phyloP scores from a whole-genome alignment of 1,140 invertebrate genomes.

The Ganaspis sp. region DNA sequence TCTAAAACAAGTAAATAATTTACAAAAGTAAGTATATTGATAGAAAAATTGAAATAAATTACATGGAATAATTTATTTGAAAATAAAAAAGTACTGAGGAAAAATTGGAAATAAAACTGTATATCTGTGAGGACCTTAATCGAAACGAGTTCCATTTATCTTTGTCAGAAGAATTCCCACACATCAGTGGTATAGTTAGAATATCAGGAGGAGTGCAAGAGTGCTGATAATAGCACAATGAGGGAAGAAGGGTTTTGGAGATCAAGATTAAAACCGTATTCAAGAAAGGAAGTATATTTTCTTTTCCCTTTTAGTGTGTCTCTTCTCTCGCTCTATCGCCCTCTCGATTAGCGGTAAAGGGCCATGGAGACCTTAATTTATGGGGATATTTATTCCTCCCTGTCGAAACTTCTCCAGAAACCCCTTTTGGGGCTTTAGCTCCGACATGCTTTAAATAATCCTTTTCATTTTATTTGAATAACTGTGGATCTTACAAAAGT shows the following conservation, averaged over 20 bases:
- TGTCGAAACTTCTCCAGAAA: constrained; percentile 6
- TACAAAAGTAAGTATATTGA: no score
- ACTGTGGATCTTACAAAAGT: background rate
- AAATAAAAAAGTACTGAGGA: no score
- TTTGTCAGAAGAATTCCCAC: background rate
- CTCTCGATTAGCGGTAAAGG: constrained; percentile 23
- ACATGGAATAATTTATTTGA: no score
- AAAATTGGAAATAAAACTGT: no score
- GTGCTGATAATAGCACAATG: constrained; percentile 29
- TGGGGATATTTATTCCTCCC: constrained; percentile 18
- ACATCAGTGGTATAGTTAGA: background rate
- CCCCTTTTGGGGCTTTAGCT: background rate
- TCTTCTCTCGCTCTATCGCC: constrained; percentile 26
- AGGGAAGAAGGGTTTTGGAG: constrained; percentile 7
- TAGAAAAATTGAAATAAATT: no score
- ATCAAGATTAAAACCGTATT: constrained; percentile 27
- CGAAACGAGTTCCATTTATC: background rate
- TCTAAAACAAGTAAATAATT: no score
- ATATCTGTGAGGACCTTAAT: background rate
- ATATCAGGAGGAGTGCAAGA: constrained; percentile 5
- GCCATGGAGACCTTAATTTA: constrained; percentile 5
- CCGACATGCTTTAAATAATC: background rate
- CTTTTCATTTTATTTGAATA: background rate
- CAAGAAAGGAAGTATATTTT: constrained; percentile 19
- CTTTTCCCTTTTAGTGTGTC: background rate